Percentiles rank a stretch among this genome's conserved stretches.
Conservation (phyloP, 2,797 vertebrate species). For the Rhabdomys pumilio region DNA sequence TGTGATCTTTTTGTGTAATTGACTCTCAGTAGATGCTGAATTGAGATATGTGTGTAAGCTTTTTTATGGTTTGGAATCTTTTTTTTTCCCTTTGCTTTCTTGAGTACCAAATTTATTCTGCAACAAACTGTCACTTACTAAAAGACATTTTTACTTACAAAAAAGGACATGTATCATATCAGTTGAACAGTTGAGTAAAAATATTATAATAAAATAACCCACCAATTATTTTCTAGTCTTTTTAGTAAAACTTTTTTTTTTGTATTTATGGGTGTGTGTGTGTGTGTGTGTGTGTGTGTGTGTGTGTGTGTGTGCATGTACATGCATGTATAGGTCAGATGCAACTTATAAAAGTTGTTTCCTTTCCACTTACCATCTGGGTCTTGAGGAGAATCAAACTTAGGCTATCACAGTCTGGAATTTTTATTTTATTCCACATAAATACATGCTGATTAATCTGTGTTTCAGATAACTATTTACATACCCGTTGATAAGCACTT, state of each 20-base stretch:
- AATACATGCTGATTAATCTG: not conserved
- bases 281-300: not conserved
- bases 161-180: constrained; percentile 23
- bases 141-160: constrained; percentile 41
- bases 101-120: constrained; percentile 25
- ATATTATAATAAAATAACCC: not conserved
- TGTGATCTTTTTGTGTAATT: not conserved
- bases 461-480: not conserved
- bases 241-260: not conserved
- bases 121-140: not conserved
- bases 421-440: constrained; percentile 4
- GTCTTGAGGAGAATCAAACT: not conserved
- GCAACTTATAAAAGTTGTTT: not conserved
- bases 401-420: not conserved
- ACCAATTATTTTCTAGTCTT: not conserved
- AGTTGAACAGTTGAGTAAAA: constrained; percentile 36
- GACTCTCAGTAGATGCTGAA: constrained; percentile 59
- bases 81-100: constrained; percentile 54
- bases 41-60: not conserved
- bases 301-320: not conserved
- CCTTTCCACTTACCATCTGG: not conserved
- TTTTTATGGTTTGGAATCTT: constrained; percentile 63
- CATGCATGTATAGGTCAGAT: not conserved
- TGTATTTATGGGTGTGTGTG: not conserved
- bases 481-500: constrained; percentile 6